Conservation (phyloP, 2,113 vertebrate species). For the Pseudorhombus dupliciocellatus region DNA sequence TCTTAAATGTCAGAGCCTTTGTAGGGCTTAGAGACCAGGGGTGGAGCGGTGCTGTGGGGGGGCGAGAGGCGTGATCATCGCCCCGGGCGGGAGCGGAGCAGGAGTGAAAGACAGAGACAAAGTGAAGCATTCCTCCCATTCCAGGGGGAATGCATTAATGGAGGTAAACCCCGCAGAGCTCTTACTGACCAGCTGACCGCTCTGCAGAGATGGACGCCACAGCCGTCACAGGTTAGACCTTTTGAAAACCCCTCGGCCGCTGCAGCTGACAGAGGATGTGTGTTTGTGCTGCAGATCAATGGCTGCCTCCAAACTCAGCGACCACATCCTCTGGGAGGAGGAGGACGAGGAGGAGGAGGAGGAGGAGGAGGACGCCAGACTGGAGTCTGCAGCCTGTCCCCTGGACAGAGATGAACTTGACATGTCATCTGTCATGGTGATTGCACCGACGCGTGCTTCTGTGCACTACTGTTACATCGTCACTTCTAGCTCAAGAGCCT, state of each 20-base stretch:
- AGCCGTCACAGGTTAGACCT: background rate
- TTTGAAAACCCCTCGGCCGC: background rate
- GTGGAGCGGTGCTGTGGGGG: slow-evolving; percentile 28
- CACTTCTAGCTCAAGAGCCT: too few relatives aligned
- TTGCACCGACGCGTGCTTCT: too few relatives aligned
- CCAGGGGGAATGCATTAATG: slow-evolving; percentile 43
- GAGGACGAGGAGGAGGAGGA: too few relatives aligned
- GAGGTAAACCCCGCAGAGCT: slow-evolving; percentile 52
- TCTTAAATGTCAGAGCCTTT: slow-evolving; percentile 71
- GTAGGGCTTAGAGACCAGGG: slow-evolving; percentile 60
- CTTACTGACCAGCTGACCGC: slow-evolving; percentile 16
- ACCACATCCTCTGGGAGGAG: too few relatives aligned
- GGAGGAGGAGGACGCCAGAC: too few relatives aligned
- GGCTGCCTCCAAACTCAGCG: background rate
- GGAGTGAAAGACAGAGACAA: slow-evolving; percentile 41
- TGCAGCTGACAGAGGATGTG: too few relatives aligned
- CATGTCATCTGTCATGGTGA: too few relatives aligned
- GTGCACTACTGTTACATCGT: too few relatives aligned
- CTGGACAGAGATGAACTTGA: too few relatives aligned
- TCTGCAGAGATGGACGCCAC: background rate
- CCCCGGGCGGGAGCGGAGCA: slow-evolving; percentile 45
- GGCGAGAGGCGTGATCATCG: slow-evolving; percentile 45
- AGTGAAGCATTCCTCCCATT: slow-evolving; percentile 65
- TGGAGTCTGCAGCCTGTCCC: too few relatives aligned
- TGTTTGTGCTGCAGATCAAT: background rate